phyloP scores from a whole-genome alignment of 2,113 vertebrate species.

The Aegithalos caudatus region DNA sequence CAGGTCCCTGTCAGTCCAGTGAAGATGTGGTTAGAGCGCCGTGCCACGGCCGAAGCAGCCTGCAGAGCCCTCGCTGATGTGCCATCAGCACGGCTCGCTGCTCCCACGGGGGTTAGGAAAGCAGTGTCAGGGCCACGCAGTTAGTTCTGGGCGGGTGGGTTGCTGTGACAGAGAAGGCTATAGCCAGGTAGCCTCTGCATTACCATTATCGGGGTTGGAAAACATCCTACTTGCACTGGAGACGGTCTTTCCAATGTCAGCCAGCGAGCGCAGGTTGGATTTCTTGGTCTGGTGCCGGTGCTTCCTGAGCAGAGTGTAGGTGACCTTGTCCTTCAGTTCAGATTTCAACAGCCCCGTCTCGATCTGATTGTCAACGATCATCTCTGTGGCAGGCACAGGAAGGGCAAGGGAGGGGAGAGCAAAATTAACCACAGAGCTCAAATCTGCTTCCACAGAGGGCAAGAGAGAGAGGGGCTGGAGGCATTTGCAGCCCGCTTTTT shows the following conservation, averaged over 20 bases:
- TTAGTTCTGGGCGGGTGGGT: constrained; percentile 31
- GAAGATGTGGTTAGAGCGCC: neutral
- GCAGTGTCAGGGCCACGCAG: constrained; percentile 10
- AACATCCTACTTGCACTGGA: constrained; percentile 99
- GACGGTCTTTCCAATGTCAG: constrained; percentile 98
- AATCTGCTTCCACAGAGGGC: neutral
- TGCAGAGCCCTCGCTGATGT: neutral
- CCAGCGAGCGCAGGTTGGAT: constrained; percentile 95
- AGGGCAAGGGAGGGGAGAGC: neutral
- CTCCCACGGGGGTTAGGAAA: neutral
- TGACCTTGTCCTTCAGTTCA: constrained; percentile 95
- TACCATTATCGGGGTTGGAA: constrained; percentile 95
- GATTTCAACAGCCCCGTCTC: constrained; percentile 89
- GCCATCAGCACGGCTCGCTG: neutral
- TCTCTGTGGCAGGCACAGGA: constrained; percentile 73
- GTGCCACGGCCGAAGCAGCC: neutral
- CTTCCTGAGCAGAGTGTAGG: constrained; percentile 91
- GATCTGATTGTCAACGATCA: constrained; percentile 94
- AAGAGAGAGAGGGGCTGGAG: accelerated
- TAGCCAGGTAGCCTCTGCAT: constrained; percentile 83
- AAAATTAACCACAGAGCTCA: neutral
- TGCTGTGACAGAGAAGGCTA: constrained; percentile 65
- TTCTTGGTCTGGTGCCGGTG: constrained; percentile 99
- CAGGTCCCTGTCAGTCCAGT: neutral
- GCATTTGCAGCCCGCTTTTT: neutral